Evolutionary conservation across 2,113 vertebrate species (phyloP).

Genomic region (Rana temporaria): DNA sequence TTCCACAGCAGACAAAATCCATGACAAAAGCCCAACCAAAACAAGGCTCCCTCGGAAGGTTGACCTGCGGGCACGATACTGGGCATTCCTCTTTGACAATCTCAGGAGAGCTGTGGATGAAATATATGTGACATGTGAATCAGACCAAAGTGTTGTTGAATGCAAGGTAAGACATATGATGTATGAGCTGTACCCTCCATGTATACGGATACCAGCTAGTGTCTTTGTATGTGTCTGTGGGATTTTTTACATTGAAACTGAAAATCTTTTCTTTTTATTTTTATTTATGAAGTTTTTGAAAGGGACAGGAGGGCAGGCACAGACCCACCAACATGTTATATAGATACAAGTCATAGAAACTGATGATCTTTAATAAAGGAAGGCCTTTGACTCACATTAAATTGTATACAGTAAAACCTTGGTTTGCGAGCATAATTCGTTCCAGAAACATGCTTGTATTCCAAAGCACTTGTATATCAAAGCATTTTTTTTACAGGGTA

Average conservation of each 20-base stretch:
- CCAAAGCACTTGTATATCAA: too few relatives aligned
- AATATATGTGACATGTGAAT: constrained; percentile 97
- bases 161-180: constrained; percentile 83
- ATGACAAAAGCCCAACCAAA: constrained; percentile 96
- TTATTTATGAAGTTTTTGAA: too few relatives aligned
- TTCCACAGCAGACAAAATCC: constrained; percentile 81
- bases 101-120: constrained; percentile 94
- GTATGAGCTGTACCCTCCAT: neutral
- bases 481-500: too few relatives aligned
- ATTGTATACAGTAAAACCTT: too few relatives aligned
- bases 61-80: constrained; percentile 93
- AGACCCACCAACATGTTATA: too few relatives aligned
- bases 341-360: too few relatives aligned
- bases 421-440: too few relatives aligned
- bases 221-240: neutral
- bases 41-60: constrained; percentile 90
- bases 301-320: too few relatives aligned
- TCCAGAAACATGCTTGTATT: too few relatives aligned
- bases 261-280: too few relatives aligned
- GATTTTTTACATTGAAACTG: neutral
- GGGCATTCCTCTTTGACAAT: constrained; percentile 98
- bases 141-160: constrained; percentile 97
- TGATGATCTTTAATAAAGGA: too few relatives aligned
- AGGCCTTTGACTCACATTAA: too few relatives aligned
- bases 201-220: neutral